Conservation (phyloP, 2,797 vertebrate genomes). For the Perodicticus potto region DNA sequence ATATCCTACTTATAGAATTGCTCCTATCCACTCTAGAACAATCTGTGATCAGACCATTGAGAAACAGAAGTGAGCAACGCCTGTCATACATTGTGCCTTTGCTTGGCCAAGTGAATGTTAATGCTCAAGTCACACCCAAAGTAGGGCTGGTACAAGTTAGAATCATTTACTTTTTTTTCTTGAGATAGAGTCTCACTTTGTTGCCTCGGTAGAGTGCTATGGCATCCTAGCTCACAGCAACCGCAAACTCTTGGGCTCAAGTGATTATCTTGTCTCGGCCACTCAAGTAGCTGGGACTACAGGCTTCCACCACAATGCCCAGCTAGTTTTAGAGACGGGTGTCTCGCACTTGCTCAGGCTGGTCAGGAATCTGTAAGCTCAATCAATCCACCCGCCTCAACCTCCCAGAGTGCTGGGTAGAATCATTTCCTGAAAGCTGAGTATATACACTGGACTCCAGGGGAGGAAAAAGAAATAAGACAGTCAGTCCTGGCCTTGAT, state of each 20-base stretch:
- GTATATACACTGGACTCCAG: background rate
- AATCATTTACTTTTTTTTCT: background rate
- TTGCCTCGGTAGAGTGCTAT: no score
- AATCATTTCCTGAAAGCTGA: background rate
- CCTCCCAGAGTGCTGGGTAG: background rate
- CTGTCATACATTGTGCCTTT: background rate
- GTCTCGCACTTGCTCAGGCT: no score
- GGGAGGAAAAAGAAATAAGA: background rate
- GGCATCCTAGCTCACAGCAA: no score
- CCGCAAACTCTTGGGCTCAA: no score
- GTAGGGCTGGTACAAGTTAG: background rate
- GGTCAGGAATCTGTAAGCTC: no score
- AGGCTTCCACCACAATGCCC: no score
- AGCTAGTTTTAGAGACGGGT: no score
- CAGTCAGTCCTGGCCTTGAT: background rate
- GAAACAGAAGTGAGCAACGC: background rate
- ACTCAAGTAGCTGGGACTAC: no score
- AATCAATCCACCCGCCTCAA: no score
- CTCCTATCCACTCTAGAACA: background rate
- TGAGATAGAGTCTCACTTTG: no score
- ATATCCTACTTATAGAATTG: background rate
- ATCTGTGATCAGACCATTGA: conserved; percentile 43
- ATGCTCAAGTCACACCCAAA: background rate
- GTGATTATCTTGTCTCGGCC: no score
- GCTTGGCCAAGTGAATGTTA: background rate